Evolutionary conservation across 2,113 vertebrate species (phyloP).

Genomic region (Myxocyprinus asiaticus): DNA sequence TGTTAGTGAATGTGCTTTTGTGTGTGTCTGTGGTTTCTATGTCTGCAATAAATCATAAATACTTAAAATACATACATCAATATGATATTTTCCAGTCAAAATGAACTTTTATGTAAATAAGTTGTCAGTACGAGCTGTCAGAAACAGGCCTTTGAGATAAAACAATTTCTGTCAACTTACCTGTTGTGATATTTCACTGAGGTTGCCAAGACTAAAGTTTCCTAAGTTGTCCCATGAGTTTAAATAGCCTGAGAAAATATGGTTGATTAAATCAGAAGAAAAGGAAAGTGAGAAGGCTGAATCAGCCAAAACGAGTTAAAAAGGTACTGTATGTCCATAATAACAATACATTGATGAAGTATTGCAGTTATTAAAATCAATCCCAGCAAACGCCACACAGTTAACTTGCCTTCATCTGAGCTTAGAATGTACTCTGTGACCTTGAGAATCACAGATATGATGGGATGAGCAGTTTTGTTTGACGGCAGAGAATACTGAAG

Average conservation of each 20-base stretch:
- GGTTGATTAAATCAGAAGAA: not conserved
- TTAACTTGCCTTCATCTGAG: conserved; percentile 63
- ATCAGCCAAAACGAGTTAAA: no score
- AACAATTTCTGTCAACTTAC: conserved; percentile 51
- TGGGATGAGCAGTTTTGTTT: conserved; percentile 57
- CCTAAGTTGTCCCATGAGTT: conserved; percentile 58
- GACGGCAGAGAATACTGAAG: conserved; percentile 61
- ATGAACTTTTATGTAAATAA: not conserved
- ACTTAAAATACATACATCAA: no score
- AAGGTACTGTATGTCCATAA: no score
- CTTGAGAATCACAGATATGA: conserved; percentile 60
- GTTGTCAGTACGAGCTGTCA: not conserved
- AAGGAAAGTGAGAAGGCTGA: not conserved
- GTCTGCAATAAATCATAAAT: no score
- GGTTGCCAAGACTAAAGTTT: conserved; percentile 42
- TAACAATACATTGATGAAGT: no score
- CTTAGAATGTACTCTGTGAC: conserved; percentile 62
- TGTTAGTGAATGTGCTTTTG: no score
- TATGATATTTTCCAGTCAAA: not conserved
- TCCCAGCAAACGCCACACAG: not conserved
- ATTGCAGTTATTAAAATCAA: not conserved
- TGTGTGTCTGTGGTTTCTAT: no score
- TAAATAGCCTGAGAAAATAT: conserved; percentile 58
- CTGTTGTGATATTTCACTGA: conserved; percentile 56
- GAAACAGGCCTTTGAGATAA: not conserved